Base-by-base conservation (phyloP, 2,888 invertebrate species). In the Melolontha melolontha region DNA sequence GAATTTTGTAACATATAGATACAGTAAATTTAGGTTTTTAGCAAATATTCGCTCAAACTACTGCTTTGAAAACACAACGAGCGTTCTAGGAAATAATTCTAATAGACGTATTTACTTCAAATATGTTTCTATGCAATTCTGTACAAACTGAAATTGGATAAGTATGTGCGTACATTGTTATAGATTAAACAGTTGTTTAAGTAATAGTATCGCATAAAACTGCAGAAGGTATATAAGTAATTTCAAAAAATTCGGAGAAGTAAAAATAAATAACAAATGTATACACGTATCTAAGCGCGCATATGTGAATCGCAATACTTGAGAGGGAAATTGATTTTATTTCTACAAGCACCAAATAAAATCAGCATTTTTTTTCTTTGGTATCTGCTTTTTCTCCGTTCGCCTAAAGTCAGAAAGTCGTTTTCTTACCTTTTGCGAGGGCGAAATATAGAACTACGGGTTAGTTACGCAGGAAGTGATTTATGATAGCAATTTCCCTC, bases 401-500 rank as follows among this genome's bases (percentile, higher is more conserved):
- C 40, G 50, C 42, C 42, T 17, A 16, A 52, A 64, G 42, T 51
- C 64, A 17, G 64, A 62, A 49, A 62, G 59, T 47, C 59, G 59
- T 62, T 57, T 66, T 67, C 62, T 67, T 54, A 67, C 67, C 63
- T 67, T 62, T 62, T 47, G 51, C 62, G 69, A 70, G 70, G 70
- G 72, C 71, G 69, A 73, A 72, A 73, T 73, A 71, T 71, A 72
- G 71, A 74, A 70, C 73, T 71, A 73, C 72, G 74, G 75, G 74
- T 76, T 76, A 76, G 76, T 76, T 76, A 76, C 76, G 74, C 72
- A 68, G 72, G 71, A 74, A 73, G 70, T 78, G 77, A 78, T 78
- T 78, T 78, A 78, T 76, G 75, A 69, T 70, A 70, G 77, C 76
- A 78, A 78, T 78, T 78, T 78, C 77, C 78, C 77, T 75, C 75